Percentiles rank a stretch among this genome's conserved stretches.
phyloP scores from a whole-genome alignment of 2,888 invertebrate species.

The Parascotia fuliginaria region DNA sequence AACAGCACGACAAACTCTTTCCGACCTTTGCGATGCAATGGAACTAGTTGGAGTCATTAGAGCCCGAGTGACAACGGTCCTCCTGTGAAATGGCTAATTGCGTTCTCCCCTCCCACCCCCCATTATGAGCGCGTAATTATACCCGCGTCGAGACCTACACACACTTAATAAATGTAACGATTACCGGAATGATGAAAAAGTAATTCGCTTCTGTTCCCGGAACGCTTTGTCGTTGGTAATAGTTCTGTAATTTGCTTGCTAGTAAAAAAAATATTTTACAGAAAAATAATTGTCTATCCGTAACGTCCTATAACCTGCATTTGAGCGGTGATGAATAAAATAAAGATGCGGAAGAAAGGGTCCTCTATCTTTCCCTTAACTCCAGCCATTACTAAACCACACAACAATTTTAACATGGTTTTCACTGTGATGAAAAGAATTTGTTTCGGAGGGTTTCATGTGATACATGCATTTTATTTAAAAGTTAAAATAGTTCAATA shows the following conservation, averaged over 20 bases:
- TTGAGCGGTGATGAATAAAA: too few species aligned
- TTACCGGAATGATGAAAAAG: conserved; percentile 27
- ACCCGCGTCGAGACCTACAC: conserved; percentile 33
- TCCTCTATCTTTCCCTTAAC: too few species aligned
- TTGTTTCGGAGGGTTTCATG: too few species aligned
- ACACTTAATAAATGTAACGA: conserved; percentile 50
- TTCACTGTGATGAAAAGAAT: too few species aligned
- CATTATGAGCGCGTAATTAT: conserved; percentile 60
- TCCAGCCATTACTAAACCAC: too few species aligned
- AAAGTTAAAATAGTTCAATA: too few species aligned
- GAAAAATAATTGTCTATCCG: too few species aligned
- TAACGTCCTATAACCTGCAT: too few species aligned
- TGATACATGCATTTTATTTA: too few species aligned
- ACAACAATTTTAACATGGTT: too few species aligned
- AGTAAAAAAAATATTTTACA: too few species aligned
- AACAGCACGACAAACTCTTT: conserved; percentile 37
- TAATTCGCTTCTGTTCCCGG: conserved; percentile 15
- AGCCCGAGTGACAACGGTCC: conserved; percentile 52
- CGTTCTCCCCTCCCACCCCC: conserved; percentile 44
- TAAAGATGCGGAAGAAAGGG: too few species aligned
- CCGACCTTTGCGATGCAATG: conserved; percentile 37
- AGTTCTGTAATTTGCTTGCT: conserved; percentile 4
- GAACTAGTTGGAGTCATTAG: conserved; percentile 51
- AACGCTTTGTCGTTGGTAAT: neutral
- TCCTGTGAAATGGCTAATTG: conserved; percentile 56